A percentile compares a stretch with the other conserved stretches of the same genome.
phyloP scores from a whole-genome alignment of 2,113 vertebrate species.

The Uria lomvia region DNA sequence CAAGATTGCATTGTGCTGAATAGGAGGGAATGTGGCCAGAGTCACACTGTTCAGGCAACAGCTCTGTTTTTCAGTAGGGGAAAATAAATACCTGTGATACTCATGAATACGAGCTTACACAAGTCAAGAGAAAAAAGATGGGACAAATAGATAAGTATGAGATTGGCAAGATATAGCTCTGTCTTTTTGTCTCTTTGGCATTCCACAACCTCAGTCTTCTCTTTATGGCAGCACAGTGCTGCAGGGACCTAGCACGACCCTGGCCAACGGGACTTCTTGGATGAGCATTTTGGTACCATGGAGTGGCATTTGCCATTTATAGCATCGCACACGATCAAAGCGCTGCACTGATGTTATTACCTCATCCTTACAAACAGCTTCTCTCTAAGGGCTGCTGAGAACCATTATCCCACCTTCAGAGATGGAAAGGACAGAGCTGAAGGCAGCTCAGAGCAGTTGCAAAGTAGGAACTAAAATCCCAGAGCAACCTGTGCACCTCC shows the following conservation, averaged over 20 bases:
- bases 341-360: not conserved
- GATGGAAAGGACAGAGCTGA: not conserved
- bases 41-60: constrained; percentile 37
- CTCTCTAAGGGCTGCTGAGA: not conserved
- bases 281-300: not conserved
- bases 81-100: constrained; percentile 44
- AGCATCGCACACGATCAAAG: not conserved
- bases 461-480: not conserved
- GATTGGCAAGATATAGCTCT: constrained; percentile 8
- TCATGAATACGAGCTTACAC: constrained; percentile 21
- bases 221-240: not conserved
- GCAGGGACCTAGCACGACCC: not conserved
- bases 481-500: not conserved
- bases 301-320: not conserved
- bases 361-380: not conserved
- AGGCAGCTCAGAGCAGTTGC: not conserved
- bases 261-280: not conserved
- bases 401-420: not conserved
- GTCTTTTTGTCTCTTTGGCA: not conserved
- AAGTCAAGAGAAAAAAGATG: constrained; percentile 42
- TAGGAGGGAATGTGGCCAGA: constrained; percentile 39
- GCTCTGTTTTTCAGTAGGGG: constrained; percentile 30
- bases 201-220: not conserved
- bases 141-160: constrained; percentile 42
- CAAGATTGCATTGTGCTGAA: constrained; percentile 44